Evolutionary conservation across 1,140 invertebrate genomes (phyloP).

Genomic region (Acromyrmex echinatior): DNA sequence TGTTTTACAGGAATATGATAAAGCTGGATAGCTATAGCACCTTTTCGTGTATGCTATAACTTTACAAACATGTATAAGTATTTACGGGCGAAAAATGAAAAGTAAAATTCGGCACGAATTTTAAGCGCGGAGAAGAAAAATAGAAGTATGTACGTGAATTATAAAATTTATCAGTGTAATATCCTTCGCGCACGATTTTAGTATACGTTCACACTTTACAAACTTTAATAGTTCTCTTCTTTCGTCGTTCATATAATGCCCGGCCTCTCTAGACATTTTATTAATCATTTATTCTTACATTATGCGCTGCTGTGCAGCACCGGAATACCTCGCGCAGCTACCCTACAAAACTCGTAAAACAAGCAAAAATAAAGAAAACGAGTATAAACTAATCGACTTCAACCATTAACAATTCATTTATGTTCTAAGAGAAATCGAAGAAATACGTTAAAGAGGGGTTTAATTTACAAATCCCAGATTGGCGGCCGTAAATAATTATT

Average conservation of each 20-base stretch:
- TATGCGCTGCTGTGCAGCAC: constrained; percentile 79
- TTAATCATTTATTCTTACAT: constrained; percentile 80
- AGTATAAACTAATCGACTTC: constrained; percentile 62
- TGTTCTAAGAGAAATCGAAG: constrained; percentile 63
- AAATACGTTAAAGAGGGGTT: constrained; percentile 69
- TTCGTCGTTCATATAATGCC: constrained; percentile 76
- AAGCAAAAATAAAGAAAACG: constrained; percentile 62
- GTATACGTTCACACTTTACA: constrained; percentile 57
- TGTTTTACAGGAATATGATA: constrained; percentile 49
- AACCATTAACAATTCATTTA: constrained; percentile 59
- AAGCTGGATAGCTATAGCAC: constrained; percentile 52
- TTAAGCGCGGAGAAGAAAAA: constrained; percentile 53
- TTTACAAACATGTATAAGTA: constrained; percentile 47
- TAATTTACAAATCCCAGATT: constrained; percentile 54
- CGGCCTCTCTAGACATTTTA: constrained; percentile 80
- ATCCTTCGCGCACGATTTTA: constrained; percentile 48
- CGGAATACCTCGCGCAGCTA: constrained; percentile 80
- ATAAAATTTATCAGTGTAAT: constrained; percentile 59
- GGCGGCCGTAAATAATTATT: constrained; percentile 80
- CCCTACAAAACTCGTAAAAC: constrained; percentile 64
- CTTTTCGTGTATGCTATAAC: constrained; percentile 47
- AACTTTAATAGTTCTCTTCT: constrained; percentile 48
- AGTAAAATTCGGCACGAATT: constrained; percentile 38
- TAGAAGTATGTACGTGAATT: constrained; percentile 54
- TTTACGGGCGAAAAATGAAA: constrained; percentile 11